Evolutionary conservation across 2,888 invertebrate genomes (phyloP).

Genomic region (Shargacucullia verbasci): DNA sequence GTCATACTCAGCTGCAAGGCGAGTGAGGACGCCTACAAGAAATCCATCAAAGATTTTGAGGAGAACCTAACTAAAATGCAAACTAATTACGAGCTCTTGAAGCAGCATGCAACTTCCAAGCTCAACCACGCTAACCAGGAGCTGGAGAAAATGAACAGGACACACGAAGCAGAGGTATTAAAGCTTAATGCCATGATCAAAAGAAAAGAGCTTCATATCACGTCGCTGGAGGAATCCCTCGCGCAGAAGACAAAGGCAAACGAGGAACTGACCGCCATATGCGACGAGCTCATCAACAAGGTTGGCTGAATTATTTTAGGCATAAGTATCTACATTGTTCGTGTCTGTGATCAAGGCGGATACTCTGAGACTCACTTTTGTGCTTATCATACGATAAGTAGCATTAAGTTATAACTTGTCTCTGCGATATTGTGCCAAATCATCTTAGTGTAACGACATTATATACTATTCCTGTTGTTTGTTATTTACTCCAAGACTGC

Average conservation of each 20-base stretch:
- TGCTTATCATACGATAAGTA: constrained; percentile 77
- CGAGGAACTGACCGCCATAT: constrained; percentile 95
- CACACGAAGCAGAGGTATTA: constrained; percentile 94
- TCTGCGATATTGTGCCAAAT: constrained; percentile 76
- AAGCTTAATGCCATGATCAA: constrained; percentile 96
- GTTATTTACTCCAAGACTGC: constrained; percentile 74
- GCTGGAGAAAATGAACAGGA: constrained; percentile 92
- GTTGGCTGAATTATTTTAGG: constrained; percentile 76
- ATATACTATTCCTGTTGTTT: constrained; percentile 62
- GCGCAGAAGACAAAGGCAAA: constrained; percentile 97
- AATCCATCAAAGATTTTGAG: constrained; percentile 92
- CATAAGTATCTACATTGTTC: constrained; percentile 61
- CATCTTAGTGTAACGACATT: constrained; percentile 59
- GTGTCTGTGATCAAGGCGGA: constrained; percentile 70
- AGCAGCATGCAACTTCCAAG: constrained; percentile 96
- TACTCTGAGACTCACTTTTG: constrained; percentile 73
- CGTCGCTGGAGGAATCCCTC: constrained; percentile 94
- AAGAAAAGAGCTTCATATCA: constrained; percentile 95
- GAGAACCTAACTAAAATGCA: constrained; percentile 92
- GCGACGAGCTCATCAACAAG: constrained; percentile 96
- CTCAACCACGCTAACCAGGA: constrained; percentile 93
- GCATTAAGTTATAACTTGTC: constrained; percentile 72
- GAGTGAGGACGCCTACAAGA: constrained; percentile 91
- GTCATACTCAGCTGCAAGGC: constrained; percentile 87
- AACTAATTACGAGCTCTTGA: constrained; percentile 95